phyloP scores from a whole-genome alignment of 1,140 invertebrate species.

The Chrysoperla carnea region DNA sequence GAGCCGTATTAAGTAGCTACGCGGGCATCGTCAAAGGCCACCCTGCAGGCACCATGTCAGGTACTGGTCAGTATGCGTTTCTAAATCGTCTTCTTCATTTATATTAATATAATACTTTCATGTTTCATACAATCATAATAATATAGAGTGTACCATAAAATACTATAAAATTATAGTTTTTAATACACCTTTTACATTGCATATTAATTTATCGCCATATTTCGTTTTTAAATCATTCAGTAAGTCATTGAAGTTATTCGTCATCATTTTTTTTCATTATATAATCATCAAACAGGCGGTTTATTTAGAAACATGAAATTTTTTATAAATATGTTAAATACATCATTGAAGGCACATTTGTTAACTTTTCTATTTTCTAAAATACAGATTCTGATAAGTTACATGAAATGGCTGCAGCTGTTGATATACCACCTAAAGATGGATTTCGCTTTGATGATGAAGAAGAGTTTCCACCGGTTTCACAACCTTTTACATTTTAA shows the following conservation, averaged over 20 bases:
- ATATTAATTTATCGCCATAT: neutral
- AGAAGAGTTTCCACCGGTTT: constrained; percentile 66
- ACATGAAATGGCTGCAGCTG: constrained; percentile 48
- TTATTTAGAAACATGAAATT: too few species aligned
- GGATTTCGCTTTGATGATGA: constrained; percentile 60
- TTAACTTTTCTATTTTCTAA: neutral
- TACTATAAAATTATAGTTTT: neutral
- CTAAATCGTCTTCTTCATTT: constrained; percentile 5
- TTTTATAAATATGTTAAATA: too few species aligned
- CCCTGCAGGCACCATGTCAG: constrained; percentile 35
- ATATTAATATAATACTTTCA: neutral
- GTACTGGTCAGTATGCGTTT: constrained; percentile 27
- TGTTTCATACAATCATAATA: neutral
- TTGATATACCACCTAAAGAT: constrained; percentile 40
- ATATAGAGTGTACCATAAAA: neutral
- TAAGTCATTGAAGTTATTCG: neutral
- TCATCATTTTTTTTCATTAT: neutral
- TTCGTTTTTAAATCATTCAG: neutral
- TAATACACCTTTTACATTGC: neutral
- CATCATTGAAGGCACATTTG: neutral
- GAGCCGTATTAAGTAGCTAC: constrained; percentile 31
- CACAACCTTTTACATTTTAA: constrained; percentile 19
- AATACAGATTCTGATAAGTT: constrained; percentile 62
- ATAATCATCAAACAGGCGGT: too few species aligned
- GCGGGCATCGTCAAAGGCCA: constrained; percentile 39